Conservation (phyloP, 92 coral and sea anemone genomes). For the Pocillopora grandis region DNA sequence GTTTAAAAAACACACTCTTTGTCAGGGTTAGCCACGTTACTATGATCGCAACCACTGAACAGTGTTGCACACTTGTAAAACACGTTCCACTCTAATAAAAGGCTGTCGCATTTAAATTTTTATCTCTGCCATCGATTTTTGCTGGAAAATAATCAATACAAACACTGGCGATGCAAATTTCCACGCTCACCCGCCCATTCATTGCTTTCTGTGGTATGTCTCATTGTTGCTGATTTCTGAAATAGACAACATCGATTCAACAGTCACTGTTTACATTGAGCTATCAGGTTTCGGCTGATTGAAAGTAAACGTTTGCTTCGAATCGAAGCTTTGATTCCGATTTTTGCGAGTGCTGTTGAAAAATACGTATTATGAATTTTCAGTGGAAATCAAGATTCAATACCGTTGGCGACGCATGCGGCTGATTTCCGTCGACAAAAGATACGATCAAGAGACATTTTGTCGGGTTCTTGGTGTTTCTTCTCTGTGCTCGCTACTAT, state of each 20-base stretch:
- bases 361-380: not conserved
- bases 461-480: constrained; percentile 15
- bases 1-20: not conserved
- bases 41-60: not conserved
- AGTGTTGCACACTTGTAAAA: not conserved
- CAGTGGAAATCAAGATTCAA: not conserved
- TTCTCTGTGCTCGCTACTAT: not conserved
- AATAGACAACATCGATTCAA: not conserved
- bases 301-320: not conserved
- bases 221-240: constrained; percentile 9
- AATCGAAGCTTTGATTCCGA: not conserved
- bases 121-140: not conserved
- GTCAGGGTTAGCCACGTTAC: not conserved
- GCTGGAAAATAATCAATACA: constrained; percentile 3
- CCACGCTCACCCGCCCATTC: constrained; percentile 36
- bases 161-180: constrained; percentile 7
- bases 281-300: not conserved
- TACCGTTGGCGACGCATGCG: not conserved
- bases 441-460: constrained; percentile 7
- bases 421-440: not conserved
- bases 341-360: not conserved
- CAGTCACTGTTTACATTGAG: not conserved
- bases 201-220: constrained; percentile 1
- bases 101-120: not conserved
- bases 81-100: not conserved